A percentile compares a stretch with the other conserved stretches of the same genome.
Conservation (phyloP, 1,140 invertebrate species). For the Cydia fagiglandana region DNA sequence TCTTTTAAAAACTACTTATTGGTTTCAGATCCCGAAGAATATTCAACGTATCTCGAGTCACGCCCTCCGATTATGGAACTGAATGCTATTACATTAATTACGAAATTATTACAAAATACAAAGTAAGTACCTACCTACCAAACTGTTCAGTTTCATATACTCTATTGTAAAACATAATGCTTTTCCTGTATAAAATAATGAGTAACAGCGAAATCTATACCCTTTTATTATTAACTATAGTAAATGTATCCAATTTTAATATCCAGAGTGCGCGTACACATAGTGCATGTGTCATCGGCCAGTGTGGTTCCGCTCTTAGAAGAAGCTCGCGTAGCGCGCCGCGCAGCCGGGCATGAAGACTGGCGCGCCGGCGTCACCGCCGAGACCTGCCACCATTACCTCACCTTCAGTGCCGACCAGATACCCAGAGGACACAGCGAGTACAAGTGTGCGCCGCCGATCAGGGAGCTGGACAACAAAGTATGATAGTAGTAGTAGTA, state of each 20-base stretch:
- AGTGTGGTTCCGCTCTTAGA: conserved; percentile 71
- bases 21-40: conserved; percentile 79
- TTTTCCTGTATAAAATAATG: too few relatives aligned
- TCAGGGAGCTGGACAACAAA: conserved; percentile 81
- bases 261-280: conserved; percentile 83
- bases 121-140: conserved; percentile 76
- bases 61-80: conserved; percentile 84
- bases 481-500: too few relatives aligned
- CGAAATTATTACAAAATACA: conserved; percentile 79
- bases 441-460: conserved; percentile 87
- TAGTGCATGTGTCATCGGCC: conserved; percentile 86
- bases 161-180: too few relatives aligned
- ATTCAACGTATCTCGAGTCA: conserved; percentile 82
- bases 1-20: background rate
- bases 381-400: conserved; percentile 88
- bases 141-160: too few relatives aligned
- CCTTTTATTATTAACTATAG: too few relatives aligned
- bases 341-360: conserved; percentile 41
- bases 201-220: too few relatives aligned
- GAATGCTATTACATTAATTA: conserved; percentile 82
- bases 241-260: background rate
- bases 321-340: conserved; percentile 48
- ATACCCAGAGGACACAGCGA: conserved; percentile 82
- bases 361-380: conserved; percentile 80
- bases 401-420: conserved; percentile 82